Percentiles rank a stretch among this genome's conserved stretches.
Evolutionary conservation across 1,140 invertebrate genomes (phyloP).

Genomic region (Drosophila nigrodunni): DNA sequence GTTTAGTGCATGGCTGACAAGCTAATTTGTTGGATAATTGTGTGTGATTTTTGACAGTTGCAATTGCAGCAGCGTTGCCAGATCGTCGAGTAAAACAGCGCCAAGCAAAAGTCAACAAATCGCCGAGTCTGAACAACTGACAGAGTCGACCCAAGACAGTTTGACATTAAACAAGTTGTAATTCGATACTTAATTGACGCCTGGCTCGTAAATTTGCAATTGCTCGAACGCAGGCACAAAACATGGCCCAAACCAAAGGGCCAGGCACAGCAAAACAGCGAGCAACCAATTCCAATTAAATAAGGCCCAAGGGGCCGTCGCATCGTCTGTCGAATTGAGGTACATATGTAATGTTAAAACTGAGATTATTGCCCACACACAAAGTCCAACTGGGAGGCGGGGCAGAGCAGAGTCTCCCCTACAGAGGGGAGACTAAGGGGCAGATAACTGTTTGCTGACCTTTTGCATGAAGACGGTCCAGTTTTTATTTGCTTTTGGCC

Average conservation of each 20-base stretch:
- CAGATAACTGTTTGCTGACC: slow-evolving; percentile 15
- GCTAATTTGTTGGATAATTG: slow-evolving; percentile 76
- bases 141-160: slow-evolving; percentile 64
- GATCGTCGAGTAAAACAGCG: slow-evolving; percentile 12
- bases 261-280: neutral
- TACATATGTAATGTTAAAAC: slow-evolving; percentile 70
- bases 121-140: slow-evolving; percentile 24
- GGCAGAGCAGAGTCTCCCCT: neutral
- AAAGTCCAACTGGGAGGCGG: slow-evolving; percentile 13
- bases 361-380: slow-evolving; percentile 53
- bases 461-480: slow-evolving; percentile 61
- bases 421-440: neutral
- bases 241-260: slow-evolving; percentile 14
- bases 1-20: slow-evolving; percentile 66
- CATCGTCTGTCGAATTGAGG: slow-evolving; percentile 77
- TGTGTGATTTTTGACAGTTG: slow-evolving; percentile 68
- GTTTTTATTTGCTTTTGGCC: slow-evolving; percentile 76
- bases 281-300: slow-evolving; percentile 74
- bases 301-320: slow-evolving; percentile 76
- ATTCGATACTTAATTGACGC: slow-evolving; percentile 85
- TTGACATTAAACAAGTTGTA: slow-evolving; percentile 85
- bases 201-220: slow-evolving; percentile 84
- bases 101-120: slow-evolving; percentile 51
- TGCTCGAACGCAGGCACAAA: slow-evolving; percentile 43
- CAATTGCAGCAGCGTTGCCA: slow-evolving; percentile 47